Evolutionary conservation across 1,140 invertebrate species (phyloP), one percentile per base, ranked within the genome.

Genomic region (Luehdorfia chinensis): DNA sequence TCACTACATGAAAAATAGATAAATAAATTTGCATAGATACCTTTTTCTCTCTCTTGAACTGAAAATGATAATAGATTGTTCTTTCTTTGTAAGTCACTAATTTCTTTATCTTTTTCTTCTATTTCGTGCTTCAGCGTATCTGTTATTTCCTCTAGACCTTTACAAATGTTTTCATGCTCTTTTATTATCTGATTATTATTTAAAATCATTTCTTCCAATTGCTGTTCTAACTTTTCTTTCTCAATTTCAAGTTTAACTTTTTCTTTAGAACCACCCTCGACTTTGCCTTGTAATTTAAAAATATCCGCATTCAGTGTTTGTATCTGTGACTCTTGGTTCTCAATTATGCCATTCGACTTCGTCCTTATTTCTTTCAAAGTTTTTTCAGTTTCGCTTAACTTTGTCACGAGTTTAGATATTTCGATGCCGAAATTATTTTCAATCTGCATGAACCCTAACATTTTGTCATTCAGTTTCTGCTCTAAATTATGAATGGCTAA

Each of bases 331-430:
- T 45, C 52, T 32, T 59, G 52, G 7, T 54, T 55, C 31, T 56
- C 47, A 45, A 56, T 34, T 19, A 28, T 37, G 8, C 41, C 39
- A 13, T 45, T 59, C 2, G 52, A 59, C 6, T 47, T 51, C 4
- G 28, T 6, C 8, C 30, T 55, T 1, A 53, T 23, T 45, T 56
- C 50, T 46, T 56, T 59, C 5, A 59, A 31, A n/a, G 21, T 48
- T 36, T 54, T 58, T 9, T 62, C 59, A 2, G 55, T 47, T 18
- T 62, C 48, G 21, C 48, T 49, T 0, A 58, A 41, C 41, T 51
- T 51, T 7, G 46, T 18, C 28, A 56, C 41, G 15, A 58, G 34
- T 13, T 45, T 51, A 9, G 51, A 47, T 9, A 43, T 51, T 43
- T 58, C 48, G 9, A 14, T 21, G 16, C 51, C 48, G 27, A 47